Evolutionary conservation across 2,797 vertebrate species (phyloP), one percentile per base, ranked within the genome.

Genomic region (Nannoperca australis): DNA sequence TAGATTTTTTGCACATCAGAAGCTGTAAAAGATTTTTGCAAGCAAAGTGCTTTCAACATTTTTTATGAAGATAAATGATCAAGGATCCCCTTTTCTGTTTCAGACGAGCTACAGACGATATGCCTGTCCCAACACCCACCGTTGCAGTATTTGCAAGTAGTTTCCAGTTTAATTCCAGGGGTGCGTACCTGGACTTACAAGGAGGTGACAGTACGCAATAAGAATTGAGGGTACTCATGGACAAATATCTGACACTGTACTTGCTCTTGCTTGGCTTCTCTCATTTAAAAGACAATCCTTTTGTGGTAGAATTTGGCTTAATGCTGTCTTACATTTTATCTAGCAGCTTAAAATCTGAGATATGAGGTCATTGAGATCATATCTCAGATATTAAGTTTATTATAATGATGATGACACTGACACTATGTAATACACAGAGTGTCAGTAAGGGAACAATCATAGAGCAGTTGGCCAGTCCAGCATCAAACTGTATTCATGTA

Each of bases 1-100:
- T 80, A 55, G 56, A 85, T 74, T 79, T 79, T 36, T 34, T 53
- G 24, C 49, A 61, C n/a, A 36, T 59, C 51, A 15, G 4, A 59
- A 61, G 10, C 50, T 24, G 24, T 27, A 51, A 64, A 55, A 75
- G 27, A 34, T 20, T 7, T 54, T 42, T 61, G 45, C 51, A 15
- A 64, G 45, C 40, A 22, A 30, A 30, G 47, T 27, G 66, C 45
- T 75, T 67, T 62, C 12, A 50, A 2, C 7, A 3, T 61, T 24
- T 0, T 55, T 58, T 18, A 20, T 60, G 5, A 54, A 65, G 54
- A 65, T 78, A 24, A 14, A 14, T 45, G 58, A 56, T n/a, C n/a
- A 30, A 47, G 53, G 27, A 45, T 27, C 4, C 8, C 9, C 8
- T 53, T 53, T 53, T 27, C 24, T 27, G 11, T 22, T 22, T 51